A percentile compares a stretch with the other conserved stretches of the same genome.
These are phyloP conservation scores for Cheilosia scutellata DNA, from an alignment of 2,888 invertebrate genomes.

Conservation along the genomic window DNA sequence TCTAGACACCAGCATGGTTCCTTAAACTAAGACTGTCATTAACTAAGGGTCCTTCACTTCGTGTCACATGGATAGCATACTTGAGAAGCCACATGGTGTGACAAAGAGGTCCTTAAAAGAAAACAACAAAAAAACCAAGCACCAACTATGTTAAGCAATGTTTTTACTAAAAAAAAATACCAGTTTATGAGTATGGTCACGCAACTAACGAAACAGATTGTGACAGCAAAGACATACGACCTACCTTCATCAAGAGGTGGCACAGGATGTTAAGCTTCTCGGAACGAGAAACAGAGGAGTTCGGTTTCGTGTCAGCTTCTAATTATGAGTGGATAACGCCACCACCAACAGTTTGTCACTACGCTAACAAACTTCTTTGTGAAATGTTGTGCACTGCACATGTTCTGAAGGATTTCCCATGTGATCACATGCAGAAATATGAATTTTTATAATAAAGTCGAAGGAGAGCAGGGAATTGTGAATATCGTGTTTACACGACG, in stretches of 20 bases:
- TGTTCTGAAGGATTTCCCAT: slow-evolving; percentile 26
- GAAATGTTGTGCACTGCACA: slow-evolving; percentile 6
- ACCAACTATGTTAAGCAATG: slow-evolving; percentile 49
- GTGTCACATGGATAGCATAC: slow-evolving; percentile 11
- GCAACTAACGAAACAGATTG: slow-evolving; percentile 42
- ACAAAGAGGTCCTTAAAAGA: slow-evolving; percentile 28
- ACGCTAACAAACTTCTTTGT: slow-evolving; percentile 45
- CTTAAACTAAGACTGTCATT: slow-evolving; percentile 56
- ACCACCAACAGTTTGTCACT: slow-evolving; percentile 51
- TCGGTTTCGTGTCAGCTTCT: slow-evolving; percentile 48
- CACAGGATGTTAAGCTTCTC: slow-evolving; percentile 30
- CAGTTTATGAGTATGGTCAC: slow-evolving; percentile 67
- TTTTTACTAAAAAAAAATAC: slow-evolving; percentile 18
- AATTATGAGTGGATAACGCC: slow-evolving; percentile 64
- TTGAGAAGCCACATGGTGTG: slow-evolving; percentile 12
- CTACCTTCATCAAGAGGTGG: slow-evolving; percentile 6
- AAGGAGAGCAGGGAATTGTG: background rate
- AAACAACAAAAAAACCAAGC: slow-evolving; percentile 1
- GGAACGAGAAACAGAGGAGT: slow-evolving; percentile 8
- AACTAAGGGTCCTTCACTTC: slow-evolving; percentile 18
- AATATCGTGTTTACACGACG: slow-evolving; percentile 60
- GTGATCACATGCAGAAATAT: slow-evolving; percentile 47
- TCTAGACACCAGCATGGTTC: slow-evolving; percentile 39
- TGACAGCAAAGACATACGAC: slow-evolving; percentile 46
- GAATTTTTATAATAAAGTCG: slow-evolving; percentile 26